phyloP scores from a whole-genome alignment of 2,113 vertebrate species.

The Rhagologus leucostigma region DNA sequence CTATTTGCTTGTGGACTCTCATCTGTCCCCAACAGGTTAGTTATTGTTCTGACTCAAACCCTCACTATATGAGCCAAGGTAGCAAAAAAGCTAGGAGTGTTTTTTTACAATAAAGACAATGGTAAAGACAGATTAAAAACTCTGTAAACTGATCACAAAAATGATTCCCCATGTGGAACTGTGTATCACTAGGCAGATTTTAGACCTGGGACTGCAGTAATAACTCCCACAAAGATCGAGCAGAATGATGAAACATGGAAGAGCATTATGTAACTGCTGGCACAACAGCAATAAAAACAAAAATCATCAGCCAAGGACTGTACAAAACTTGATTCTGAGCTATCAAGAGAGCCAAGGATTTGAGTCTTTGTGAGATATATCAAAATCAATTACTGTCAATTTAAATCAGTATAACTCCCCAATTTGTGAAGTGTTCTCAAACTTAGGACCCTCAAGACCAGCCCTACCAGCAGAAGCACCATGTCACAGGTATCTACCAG shows the following conservation, averaged over 20 bases:
- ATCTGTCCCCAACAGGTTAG: background rate
- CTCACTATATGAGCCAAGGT: background rate
- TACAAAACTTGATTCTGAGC: background rate
- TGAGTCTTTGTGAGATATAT: background rate
- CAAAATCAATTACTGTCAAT: background rate
- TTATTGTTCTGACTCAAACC: background rate
- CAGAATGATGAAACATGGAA: conserved; percentile 31
- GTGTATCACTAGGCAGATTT: background rate
- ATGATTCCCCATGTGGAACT: background rate
- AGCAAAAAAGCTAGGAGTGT: background rate
- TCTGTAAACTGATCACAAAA: background rate
- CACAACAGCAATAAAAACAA: background rate
- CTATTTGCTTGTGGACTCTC: background rate
- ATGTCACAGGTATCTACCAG: background rate
- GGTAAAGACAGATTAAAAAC: background rate
- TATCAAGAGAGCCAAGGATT: background rate
- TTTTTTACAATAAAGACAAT: background rate
- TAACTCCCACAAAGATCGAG: background rate
- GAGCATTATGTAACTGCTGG: background rate
- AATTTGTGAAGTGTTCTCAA: background rate
- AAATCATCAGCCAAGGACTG: background rate
- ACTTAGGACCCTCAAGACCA: background rate
- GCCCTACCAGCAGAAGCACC: background rate
- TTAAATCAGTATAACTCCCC: background rate
- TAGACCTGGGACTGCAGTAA: background rate